Evolutionary conservation across 2,888 invertebrate species (phyloP).

Genomic region (Pseudolycoriella hygida): DNA sequence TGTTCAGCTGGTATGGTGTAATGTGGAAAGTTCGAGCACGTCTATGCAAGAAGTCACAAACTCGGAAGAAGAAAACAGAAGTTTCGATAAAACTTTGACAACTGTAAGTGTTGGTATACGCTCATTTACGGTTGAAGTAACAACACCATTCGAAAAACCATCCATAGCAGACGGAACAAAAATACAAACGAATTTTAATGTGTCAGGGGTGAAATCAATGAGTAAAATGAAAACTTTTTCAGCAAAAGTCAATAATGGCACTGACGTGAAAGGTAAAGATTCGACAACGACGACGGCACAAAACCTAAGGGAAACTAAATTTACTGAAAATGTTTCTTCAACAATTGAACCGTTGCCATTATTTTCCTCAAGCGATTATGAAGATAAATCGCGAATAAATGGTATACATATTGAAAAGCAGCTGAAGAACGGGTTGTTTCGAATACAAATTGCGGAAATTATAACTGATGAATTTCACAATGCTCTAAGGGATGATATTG

Average conservation of each 20-base stretch:
- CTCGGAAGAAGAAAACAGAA: not conserved
- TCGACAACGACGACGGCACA: not conserved
- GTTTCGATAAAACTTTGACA: conserved; percentile 3
- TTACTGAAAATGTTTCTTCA: not conserved
- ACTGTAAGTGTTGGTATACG: conserved; percentile 13
- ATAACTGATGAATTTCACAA: conserved; percentile 17
- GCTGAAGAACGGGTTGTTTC: conserved; percentile 21
- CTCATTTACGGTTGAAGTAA: conserved; percentile 14
- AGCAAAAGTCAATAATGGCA: too few relatives aligned
- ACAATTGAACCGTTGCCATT: not conserved
- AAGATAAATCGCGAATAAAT: conserved; percentile 12
- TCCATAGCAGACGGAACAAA: not conserved
- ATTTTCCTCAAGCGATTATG: not conserved
- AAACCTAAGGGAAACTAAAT: not conserved
- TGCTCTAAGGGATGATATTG: conserved; percentile 9
- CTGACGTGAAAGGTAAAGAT: too few relatives aligned
- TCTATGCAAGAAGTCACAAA: conserved; percentile 2
- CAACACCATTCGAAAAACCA: conserved; percentile 11
- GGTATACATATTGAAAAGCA: conserved; percentile 15
- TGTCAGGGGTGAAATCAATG: not conserved
- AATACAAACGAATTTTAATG: not conserved
- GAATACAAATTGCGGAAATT: conserved; percentile 22
- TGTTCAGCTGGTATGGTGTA: not conserved
- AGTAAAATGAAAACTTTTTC: not conserved
- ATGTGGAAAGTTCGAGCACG: not conserved